Evolutionary conservation across 2,888 invertebrate genomes (phyloP), one percentile per base, ranked within the genome.

Genomic region (Agrilus mali): DNA sequence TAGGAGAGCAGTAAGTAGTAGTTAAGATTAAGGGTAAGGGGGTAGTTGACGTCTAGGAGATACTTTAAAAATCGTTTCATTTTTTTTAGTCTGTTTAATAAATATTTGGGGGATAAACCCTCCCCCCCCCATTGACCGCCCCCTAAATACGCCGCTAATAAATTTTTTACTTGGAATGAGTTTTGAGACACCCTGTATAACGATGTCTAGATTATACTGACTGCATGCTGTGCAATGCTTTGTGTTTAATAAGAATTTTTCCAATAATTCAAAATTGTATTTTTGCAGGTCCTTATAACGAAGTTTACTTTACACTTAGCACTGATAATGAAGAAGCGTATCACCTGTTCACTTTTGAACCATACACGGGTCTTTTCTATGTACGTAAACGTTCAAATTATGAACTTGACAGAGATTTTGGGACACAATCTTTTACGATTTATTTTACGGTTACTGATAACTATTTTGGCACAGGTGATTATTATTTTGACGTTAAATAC

Each of bases 391-490:
- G 65, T 1, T 61, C 62, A 12, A 65, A 66, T 12, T 36, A 38
- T 7, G 61, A 61, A 1, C 63, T 78, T 33, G 77, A 78, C 55
- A 58, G 70, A 37, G 78, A 77, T 50, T 62, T 67, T 8, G 68
- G 68, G 4, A 64, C 66, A n/a, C 60, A 67, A 0, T 54, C 46
- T 7, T 73, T 74, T 53, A 62, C 59, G 12, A 71, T 78, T 47
- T 66, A 66, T 55, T 58, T 77, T 40, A 69, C 60, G 31, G 56
- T 77, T 17, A 61, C 68, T 31, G 77, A 78, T 55, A 78, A 78
- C 61, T 53, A 60, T 62, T 20, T 59, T 61, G 8, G 65, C 60
- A 46, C 69, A 60, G 68, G 72, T n/a, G n/a, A n/a, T 73, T 38
- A 52, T 49, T 32, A 43, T 50, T 54, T 35, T 49, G 44, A 34